Base-by-base conservation (phyloP, 2,888 invertebrate genomes). In the Hydrotaea cyrtoneurina region DNA sequence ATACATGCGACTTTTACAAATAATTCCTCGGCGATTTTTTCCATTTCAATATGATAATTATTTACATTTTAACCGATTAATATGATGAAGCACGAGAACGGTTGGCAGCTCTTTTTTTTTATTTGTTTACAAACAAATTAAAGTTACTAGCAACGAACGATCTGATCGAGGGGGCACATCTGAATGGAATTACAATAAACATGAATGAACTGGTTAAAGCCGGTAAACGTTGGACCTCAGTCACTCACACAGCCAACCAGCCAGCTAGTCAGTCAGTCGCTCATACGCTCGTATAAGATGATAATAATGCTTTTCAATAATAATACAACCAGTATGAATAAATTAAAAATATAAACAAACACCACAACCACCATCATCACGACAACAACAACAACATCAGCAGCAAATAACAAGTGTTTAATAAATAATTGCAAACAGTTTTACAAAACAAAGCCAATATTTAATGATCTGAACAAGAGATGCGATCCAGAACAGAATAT, bases 131-230 rank as follows among this genome's bases (percentile, higher is more conserved):
- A 69, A 69, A 69, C 69, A 69, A 69, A 43, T 13, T n/a, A 62
- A 62, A 62, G 36, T 15, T 15, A 64, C 17, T 3, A 64, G 36
- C 2, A 43, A 66, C 19, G 31, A 21, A 17, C 59, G 4, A 15
- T 0, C 31, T 15, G 62, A 13, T 13, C 3, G 5, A 26, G 59
- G 10, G 10, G 59, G 21, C 19, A 69, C 39, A 66, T 43, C 39
- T 21, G 7, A 66, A 66, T 66, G 39, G 55, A 69, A 55, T 71
- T 74, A 23, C 53, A 46, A 64, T 64, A 73, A 74, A 23, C 74
- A 74, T 74, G 74, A 74, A 74, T 74, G 74, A 82, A 85, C 85
- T 82, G 77, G 85, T 85, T 85, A 39, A 59, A 82, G 69, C 74
- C 59, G 59, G 74, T 59, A 62, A 75, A 55, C 50, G 84, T 57